A percentile compares a stretch with the other conserved stretches of the same genome.
Conservation (phyloP, 2,113 vertebrate genomes). For the Corythoichthys haematopterus region DNA sequence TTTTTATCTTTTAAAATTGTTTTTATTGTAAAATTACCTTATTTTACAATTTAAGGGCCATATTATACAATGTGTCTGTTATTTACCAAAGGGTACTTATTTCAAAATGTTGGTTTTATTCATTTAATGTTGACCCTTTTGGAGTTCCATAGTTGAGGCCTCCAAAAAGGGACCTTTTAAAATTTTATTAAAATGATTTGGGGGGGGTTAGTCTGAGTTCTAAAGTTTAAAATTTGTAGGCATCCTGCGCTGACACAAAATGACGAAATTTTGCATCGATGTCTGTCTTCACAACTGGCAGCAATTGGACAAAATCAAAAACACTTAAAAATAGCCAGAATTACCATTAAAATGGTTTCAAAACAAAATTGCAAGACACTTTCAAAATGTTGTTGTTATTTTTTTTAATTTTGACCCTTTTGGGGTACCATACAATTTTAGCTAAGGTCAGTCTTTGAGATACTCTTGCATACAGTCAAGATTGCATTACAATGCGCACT, state of each 20-base stretch:
- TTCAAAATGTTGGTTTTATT: too few relatives aligned
- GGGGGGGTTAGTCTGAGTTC: not conserved
- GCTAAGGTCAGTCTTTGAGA: too few relatives aligned
- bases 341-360: not conserved
- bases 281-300: not conserved
- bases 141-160: not conserved
- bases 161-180: not conserved
- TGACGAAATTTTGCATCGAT: not conserved
- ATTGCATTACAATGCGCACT: too few relatives aligned
- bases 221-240: not conserved
- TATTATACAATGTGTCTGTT: too few relatives aligned
- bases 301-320: not conserved
- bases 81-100: too few relatives aligned
- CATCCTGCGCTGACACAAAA: not conserved
- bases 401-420: not conserved
- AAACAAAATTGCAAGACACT: too few relatives aligned
- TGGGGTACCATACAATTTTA: too few relatives aligned
- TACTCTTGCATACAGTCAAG: too few relatives aligned
- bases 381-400: not conserved
- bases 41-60: too few relatives aligned
- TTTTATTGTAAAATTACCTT: too few relatives aligned
- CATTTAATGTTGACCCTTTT: too few relatives aligned
- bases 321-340: not conserved
- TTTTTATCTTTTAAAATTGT: too few relatives aligned
- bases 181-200: not conserved